These are phyloP conservation scores for Campylorhamphus procurvoides DNA, from an alignment of 2,113 vertebrate genomes.

Conservation along the genomic window DNA sequence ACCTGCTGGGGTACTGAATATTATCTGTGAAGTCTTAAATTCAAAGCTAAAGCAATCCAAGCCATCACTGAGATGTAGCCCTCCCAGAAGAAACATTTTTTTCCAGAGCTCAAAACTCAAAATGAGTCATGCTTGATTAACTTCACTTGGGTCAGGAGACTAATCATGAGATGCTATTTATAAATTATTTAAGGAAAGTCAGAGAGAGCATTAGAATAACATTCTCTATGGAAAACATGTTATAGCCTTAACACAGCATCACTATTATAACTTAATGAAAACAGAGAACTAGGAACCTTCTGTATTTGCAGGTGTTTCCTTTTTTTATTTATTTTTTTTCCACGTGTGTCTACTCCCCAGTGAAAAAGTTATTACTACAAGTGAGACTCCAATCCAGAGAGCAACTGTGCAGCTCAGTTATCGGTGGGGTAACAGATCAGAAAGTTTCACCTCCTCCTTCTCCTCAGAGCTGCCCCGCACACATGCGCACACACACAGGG, in stretches of 20 bases:
- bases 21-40: background rate
- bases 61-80: background rate
- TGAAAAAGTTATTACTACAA: background rate
- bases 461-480: constrained; percentile 10
- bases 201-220: background rate
- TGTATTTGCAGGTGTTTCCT: background rate
- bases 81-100: constrained; percentile 23
- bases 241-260: background rate
- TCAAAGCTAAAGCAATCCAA: background rate
- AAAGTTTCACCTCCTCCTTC: constrained; percentile 44
- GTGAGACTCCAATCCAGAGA: constrained; percentile 42
- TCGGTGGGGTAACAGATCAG: constrained; percentile 14
- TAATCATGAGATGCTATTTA: constrained; percentile 40
- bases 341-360: background rate
- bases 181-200: constrained; percentile 32
- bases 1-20: background rate
- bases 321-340: background rate
- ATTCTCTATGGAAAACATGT: background rate
- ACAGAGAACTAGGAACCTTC: background rate
- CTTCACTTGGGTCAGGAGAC: constrained; percentile 33
- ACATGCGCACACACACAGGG: background rate
- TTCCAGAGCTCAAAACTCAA: background rate
- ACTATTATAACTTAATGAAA: background rate
- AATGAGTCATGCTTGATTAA: constrained; percentile 34
- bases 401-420: constrained; percentile 34